phyloP scores from a whole-genome alignment of 2,797 vertebrate species.

The Natrix natrix region DNA sequence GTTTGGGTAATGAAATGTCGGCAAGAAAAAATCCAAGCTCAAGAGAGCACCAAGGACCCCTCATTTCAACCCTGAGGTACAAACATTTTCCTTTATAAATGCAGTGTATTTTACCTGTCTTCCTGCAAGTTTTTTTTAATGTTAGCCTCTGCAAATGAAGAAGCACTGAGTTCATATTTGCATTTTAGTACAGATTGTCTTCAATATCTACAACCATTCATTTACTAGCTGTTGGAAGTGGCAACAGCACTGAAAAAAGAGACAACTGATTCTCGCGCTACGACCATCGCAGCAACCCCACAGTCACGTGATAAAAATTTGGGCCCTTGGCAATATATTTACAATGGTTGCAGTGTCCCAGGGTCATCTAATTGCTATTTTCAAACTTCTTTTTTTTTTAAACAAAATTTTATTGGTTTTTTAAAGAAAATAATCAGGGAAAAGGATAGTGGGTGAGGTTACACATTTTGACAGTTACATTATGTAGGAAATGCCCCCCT shows the following conservation, averaged over 20 bases:
- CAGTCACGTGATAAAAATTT: too few species aligned
- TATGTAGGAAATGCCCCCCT: too few species aligned
- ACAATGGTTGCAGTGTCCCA: not conserved
- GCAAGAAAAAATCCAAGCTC: not conserved
- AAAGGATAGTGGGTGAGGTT: too few species aligned
- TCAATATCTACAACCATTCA: not conserved
- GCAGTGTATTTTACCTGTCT: not conserved
- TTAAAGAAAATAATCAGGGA: too few species aligned
- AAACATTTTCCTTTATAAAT: not conserved
- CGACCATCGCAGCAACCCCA: not conserved
- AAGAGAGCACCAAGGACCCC: not conserved
- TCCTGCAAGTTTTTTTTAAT: not conserved
- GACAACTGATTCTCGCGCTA: not conserved
- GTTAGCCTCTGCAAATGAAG: not conserved
- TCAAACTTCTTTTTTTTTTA: not conserved
- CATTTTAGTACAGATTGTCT: not conserved
- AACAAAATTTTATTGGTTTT: too few species aligned
- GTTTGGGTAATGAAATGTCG: not conserved
- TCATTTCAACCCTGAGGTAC: not conserved
- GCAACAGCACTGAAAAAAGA: not conserved
- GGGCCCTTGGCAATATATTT: too few species aligned
- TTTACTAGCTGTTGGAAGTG: not conserved
- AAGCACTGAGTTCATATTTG: not conserved
- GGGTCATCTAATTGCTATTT: not conserved
- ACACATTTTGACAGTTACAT: too few species aligned